phyloP scores from a whole-genome alignment of 37 sponge, comb jelly and placozoan species.

The Diacarnus erythraeanus region DNA sequence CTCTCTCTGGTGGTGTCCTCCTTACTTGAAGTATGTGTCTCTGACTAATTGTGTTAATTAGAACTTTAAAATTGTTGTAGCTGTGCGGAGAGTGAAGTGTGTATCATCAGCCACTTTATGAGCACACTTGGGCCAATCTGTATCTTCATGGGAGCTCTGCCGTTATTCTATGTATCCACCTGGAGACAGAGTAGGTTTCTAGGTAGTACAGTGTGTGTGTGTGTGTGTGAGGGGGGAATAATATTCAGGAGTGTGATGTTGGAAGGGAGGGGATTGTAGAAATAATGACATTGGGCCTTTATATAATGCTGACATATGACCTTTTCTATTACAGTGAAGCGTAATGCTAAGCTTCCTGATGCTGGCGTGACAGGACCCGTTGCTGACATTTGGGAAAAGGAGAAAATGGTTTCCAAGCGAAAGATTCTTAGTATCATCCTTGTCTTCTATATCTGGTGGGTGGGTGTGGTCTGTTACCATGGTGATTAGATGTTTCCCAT shows the following conservation, averaged over 20 bases:
- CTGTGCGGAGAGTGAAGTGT: constrained; percentile 22
- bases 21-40: constrained; percentile 19
- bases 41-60: neutral
- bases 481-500: neutral
- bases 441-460: constrained; percentile 56
- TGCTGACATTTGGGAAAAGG: constrained; percentile 42
- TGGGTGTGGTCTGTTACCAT: neutral
- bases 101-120: constrained; percentile 49
- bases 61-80: constrained; percentile 16
- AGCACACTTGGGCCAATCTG: constrained; percentile 46
- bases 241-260: too few relatives aligned
- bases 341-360: constrained; percentile 14
- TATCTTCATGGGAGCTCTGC: constrained; percentile 46
- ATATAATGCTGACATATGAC: neutral
- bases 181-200: constrained; percentile 45
- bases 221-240: too few relatives aligned
- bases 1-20: constrained; percentile 47
- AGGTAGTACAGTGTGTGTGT: too few relatives aligned
- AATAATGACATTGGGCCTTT: neutral
- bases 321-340: constrained; percentile 11
- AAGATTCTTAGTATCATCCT: constrained; percentile 53
- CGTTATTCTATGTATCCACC: constrained; percentile 51
- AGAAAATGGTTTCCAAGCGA: constrained; percentile 29
- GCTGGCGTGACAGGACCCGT: constrained; percentile 22
- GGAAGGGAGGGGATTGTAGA: too few relatives aligned